Evolutionary conservation across 2,797 vertebrate species (phyloP), one percentile per base, ranked within the genome.

Genomic region (Dryobates pubescens): DNA sequence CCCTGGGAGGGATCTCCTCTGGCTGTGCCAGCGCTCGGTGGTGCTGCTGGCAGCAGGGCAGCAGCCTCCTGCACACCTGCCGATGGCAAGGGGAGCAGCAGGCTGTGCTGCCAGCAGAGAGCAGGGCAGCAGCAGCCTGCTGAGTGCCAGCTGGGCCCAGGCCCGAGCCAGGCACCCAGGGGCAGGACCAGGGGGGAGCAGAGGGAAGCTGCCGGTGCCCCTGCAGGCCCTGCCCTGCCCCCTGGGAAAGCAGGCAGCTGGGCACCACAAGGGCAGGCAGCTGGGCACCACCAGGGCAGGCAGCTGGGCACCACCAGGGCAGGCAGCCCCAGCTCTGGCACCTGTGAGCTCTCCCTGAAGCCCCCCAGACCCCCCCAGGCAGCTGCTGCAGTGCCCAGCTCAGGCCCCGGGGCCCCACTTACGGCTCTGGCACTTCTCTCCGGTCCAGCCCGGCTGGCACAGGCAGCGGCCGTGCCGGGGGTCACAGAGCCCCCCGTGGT

Each of bases 381-480:
- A 24, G 13, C 26, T 3, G 56, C 6, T 67, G 43, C 10, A 15
- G 29, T 23, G 24, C 70, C 70, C 61, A 4, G 12, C 4, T 0
- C 19, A 34, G 70, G 30, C 22, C 24, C 24, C 7, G 34, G 5
- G 0, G 11, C 51, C 77, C 68, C 80, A 94, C 97, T 98, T 94
- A 99, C 98, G 61, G 92, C 73, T 98, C 94, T 99, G 96, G 47
- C 99, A 99, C 64, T 17, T 91, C 32, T 95, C 85, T n/a, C 99
- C 99, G 0, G 58, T 96, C 99, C 99, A 99, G 58, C 99, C 99
- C 0, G 97, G 89, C 6, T 88, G 96, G 97, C 99, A 99, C 85
- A 94, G 83, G 96, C 99, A 99, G n/a, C 2, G 94, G 11, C 99
- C 98, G 0, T 62, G 97, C 79, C 17, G 97, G 34, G 26, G 92